A percentile compares a stretch with the other conserved stretches of the same genome.
Conservation (phyloP, 1,140 invertebrate genomes). For the Lasioglossum albipes region DNA sequence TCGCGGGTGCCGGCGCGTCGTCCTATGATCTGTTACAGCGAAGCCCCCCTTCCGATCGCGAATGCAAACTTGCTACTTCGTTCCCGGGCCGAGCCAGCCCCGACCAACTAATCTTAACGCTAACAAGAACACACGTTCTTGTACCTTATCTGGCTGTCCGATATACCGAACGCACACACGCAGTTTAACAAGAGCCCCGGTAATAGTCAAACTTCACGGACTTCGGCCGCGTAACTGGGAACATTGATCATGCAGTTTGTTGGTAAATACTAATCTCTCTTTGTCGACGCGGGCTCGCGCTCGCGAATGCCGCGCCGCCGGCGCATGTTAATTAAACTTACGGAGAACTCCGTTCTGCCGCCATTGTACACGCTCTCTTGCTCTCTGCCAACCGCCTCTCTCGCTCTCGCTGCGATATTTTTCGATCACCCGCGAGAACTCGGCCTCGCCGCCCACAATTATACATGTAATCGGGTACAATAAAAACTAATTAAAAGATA, state of each 20-base stretch:
- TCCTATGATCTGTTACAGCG: slow-evolving; percentile 16
- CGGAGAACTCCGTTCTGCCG: background rate
- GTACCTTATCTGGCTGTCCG: background rate
- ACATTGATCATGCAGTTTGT: slow-evolving; percentile 32
- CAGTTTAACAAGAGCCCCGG: slow-evolving; percentile 20
- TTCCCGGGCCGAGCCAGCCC: background rate
- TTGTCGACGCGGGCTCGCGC: slow-evolving; percentile 8
- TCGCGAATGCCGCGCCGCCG: background rate
- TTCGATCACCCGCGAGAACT: too few relatives aligned
- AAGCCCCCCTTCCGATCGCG: background rate
- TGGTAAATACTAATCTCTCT: slow-evolving; percentile 26
- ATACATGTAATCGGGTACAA: background rate
- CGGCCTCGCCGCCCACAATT: background rate
- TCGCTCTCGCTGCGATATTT: too few relatives aligned
- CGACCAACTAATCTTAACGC: slow-evolving; percentile 33
- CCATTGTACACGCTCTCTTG: too few relatives aligned
- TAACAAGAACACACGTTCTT: slow-evolving; percentile 45
- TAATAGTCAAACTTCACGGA: slow-evolving; percentile 22
- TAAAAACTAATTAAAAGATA: background rate
- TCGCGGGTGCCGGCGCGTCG: background rate
- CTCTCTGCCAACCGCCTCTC: too few relatives aligned
- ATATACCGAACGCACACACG: slow-evolving; percentile 2
- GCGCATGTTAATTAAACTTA: slow-evolving; percentile 17
- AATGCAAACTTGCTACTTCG: slow-evolving; percentile 33
- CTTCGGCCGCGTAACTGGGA: slow-evolving; percentile 8